Evolutionary conservation across 2,113 vertebrate species (phyloP), one percentile per base, ranked within the genome.

Genomic region (Verasper variegatus): DNA sequence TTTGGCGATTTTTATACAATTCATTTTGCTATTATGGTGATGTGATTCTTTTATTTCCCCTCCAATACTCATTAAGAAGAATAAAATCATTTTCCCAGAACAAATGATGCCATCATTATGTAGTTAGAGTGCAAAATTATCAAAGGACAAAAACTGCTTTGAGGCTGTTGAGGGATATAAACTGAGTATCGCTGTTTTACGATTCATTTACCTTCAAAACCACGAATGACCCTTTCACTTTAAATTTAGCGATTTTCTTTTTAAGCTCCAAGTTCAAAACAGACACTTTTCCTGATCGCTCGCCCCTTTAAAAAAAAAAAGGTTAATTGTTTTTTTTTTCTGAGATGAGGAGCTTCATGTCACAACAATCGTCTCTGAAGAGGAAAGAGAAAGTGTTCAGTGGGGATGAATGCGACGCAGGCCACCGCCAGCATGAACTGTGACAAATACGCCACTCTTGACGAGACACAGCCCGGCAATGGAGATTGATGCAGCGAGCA

Each of bases 81-180:
- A 31, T 75, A 74, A 63, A 79, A 78, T 20, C 0, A 47, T 72
- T 72, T 78, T 59, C 27, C 76, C 71, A 78, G 81, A 90, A 90
- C 83, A 89, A 89, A 88, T 86, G 74, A 90, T 81, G 71, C 78
- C 31, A 88, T 89, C 82, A 83, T 82, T 80, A 83, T 77, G 80
- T 80, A 80, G 78, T 82, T 58, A 57, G 74, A 81, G 71, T 76
- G 56, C 76, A 64, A 77, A 69, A 87, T 91, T 66, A 85, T 85
- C 80, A 85, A 89, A 86, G 72, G 80, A 77, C 78, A 45, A 12
- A 82, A 82, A 77, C 59, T 20, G 84, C 87, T 88, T 88, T 88
- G 84, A 89, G 78, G 82, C 76, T 77, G 81, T 67, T 73, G 35
- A 4, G 40, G 56, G 52, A 68, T 71, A 64, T 81, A 81, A 85